A percentile compares a stretch with the other conserved stretches of the same genome.
Evolutionary conservation across 2,797 vertebrate species (phyloP).

Genomic region (Cryptoblepharus egeriae): DNA sequence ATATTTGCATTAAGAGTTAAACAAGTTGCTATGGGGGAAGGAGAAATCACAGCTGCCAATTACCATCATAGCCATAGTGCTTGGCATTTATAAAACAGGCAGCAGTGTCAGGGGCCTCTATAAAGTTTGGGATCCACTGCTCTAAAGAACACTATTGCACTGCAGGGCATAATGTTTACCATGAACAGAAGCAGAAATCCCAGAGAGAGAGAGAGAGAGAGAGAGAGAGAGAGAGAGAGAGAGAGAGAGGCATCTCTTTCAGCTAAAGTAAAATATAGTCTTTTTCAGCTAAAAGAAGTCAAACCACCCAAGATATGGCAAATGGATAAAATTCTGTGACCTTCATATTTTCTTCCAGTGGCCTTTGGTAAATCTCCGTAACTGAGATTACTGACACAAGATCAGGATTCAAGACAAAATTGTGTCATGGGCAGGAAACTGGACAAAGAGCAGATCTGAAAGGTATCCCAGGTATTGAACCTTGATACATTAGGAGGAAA

Average conservation of each 20-base stretch:
- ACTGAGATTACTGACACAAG: slow-evolving; percentile 23
- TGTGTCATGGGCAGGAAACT: slow-evolving; percentile 5
- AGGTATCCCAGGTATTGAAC: background rate
- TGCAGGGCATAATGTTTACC: slow-evolving; percentile 1
- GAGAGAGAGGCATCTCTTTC: too few species aligned
- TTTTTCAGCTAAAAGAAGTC: slow-evolving; percentile 28
- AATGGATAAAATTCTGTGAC: slow-evolving; percentile 26
- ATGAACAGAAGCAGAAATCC: slow-evolving; percentile 14
- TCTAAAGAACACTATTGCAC: background rate
- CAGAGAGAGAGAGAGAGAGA: too few species aligned
- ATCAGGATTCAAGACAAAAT: too few species aligned
- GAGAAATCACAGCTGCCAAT: too few species aligned
- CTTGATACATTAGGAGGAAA: slow-evolving; percentile 11
- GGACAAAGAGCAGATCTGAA: slow-evolving; percentile 25
- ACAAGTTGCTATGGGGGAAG: too few species aligned
- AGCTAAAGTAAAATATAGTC: too few species aligned
- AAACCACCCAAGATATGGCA: slow-evolving; percentile 17
- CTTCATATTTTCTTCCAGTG: slow-evolving; percentile 16
- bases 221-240: too few species aligned
- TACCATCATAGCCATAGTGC: too few species aligned
- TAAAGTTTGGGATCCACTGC: too few species aligned
- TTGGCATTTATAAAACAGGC: too few species aligned
- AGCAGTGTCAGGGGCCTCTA: too few species aligned
- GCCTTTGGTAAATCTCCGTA: slow-evolving; percentile 17
- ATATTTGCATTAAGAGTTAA: too few species aligned